Conservation (phyloP, 1,140 invertebrate genomes). For the Euschistus heros region DNA sequence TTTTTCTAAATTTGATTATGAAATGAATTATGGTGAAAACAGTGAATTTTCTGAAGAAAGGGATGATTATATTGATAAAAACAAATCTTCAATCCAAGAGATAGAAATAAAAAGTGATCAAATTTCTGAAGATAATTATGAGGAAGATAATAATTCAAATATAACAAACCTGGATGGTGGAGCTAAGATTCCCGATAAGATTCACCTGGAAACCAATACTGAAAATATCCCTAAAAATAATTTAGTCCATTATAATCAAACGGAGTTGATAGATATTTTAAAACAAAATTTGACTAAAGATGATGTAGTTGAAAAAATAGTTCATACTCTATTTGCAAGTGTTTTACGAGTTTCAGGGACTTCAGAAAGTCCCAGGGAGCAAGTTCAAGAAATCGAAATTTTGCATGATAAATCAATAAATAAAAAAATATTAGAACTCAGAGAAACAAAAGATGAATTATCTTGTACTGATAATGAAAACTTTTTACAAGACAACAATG, state of each 20-base stretch:
- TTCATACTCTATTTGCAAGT: constrained; percentile 28
- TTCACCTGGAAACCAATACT: constrained; percentile 2
- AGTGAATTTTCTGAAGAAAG: constrained; percentile 11
- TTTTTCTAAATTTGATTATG: constrained; percentile 2
- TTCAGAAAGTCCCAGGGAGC: not conserved
- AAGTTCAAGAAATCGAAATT: not conserved
- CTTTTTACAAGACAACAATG: no score
- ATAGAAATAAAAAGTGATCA: not conserved
- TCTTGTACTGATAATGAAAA: no score
- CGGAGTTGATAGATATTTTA: constrained; percentile 26
- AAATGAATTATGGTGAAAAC: constrained; percentile 4
- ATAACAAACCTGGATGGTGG: constrained; percentile 18
- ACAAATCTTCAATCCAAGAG: not conserved
- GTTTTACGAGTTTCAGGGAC: constrained; percentile 22
- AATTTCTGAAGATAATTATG: constrained; percentile 17
- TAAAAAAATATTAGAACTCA: no score
- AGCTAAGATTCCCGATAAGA: not conserved
- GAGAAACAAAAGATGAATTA: no score
- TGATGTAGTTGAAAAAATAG: constrained; percentile 27
- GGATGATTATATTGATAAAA: not conserved
- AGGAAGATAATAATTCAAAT: constrained; percentile 20
- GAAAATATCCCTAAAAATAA: constrained; percentile 11
- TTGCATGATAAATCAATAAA: no score
- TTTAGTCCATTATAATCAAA: not conserved
- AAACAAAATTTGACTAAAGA: constrained; percentile 29